phyloP scores from a whole-genome alignment of 2,888 invertebrate species.

The Seira musarum region DNA sequence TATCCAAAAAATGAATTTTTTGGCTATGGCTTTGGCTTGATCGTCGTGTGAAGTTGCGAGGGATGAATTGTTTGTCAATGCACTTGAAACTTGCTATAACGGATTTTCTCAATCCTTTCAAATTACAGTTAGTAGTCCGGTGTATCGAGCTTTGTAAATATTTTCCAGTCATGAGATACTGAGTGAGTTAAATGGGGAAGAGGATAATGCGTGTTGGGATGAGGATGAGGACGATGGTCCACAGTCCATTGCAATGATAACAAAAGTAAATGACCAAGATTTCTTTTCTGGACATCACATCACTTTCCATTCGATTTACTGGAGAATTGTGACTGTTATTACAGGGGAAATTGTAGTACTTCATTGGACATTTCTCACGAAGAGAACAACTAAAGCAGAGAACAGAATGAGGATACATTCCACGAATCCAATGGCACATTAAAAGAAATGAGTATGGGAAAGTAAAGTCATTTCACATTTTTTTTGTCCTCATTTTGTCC shows the following conservation, averaged over 20 bases:
- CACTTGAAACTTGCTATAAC: too few species aligned
- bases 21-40: too few species aligned
- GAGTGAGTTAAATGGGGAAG: not conserved
- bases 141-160: too few species aligned
- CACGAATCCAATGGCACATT: not conserved
- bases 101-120: too few species aligned
- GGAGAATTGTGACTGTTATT: not conserved
- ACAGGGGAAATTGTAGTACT: not conserved
- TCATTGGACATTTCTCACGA: not conserved
- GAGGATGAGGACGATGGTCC: too few species aligned
- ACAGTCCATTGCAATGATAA: not conserved
- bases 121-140: too few species aligned
- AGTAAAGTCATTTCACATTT: not conserved
- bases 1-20: too few species aligned
- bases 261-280: not conserved
- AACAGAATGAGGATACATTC: not conserved
- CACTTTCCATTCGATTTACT: not conserved
- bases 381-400: too few species aligned
- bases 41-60: too few species aligned
- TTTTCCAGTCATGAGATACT: too few species aligned
- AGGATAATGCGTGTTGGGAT: not conserved
- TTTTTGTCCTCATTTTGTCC: not conserved
- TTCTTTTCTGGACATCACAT: not conserved
- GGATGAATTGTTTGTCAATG: too few species aligned
- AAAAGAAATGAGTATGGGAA: not conserved